A percentile compares a stretch with the other conserved stretches of the same genome.
Conservation (phyloP, 2,888 invertebrate species). For the Cerastis rubricosa region DNA sequence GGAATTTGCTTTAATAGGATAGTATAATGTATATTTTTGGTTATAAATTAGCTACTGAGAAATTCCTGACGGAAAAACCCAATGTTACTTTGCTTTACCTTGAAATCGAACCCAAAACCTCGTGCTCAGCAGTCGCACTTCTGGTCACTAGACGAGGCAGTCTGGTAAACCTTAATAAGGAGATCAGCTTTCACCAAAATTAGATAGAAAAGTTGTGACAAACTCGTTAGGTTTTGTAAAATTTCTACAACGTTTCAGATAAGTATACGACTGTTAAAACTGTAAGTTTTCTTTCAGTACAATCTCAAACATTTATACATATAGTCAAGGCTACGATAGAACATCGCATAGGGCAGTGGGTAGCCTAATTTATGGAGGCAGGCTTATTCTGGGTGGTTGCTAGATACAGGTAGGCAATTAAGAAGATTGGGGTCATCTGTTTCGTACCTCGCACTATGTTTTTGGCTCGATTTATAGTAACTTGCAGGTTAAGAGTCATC, state of each 20-base stretch:
- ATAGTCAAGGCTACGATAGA: neutral
- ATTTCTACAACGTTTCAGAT: neutral
- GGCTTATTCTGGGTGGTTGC: neutral
- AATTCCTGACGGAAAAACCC: neutral
- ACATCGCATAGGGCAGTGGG: neutral
- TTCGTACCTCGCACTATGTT: constrained; percentile 18
- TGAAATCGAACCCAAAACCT: neutral
- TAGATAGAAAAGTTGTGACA: no score
- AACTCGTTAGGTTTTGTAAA: neutral
- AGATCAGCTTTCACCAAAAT: neutral
- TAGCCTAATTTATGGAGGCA: constrained; percentile 49
- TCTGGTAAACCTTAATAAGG: no score
- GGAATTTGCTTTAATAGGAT: no score
- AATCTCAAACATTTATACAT: neutral
- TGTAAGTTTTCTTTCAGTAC: neutral
- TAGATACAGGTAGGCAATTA: constrained; percentile 40
- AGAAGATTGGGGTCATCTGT: constrained; percentile 38
- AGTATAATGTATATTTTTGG: no score
- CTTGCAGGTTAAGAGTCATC: neutral
- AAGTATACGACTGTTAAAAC: neutral
- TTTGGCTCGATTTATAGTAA: constrained; percentile 33
- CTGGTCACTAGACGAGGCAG: neutral
- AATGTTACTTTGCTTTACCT: neutral
- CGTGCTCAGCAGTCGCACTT: neutral
- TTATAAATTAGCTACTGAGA: no score